These are phyloP conservation scores for Hemicrepidius hirtus DNA, from an alignment of 2,888 invertebrate species.

Conservation along the genomic window DNA sequence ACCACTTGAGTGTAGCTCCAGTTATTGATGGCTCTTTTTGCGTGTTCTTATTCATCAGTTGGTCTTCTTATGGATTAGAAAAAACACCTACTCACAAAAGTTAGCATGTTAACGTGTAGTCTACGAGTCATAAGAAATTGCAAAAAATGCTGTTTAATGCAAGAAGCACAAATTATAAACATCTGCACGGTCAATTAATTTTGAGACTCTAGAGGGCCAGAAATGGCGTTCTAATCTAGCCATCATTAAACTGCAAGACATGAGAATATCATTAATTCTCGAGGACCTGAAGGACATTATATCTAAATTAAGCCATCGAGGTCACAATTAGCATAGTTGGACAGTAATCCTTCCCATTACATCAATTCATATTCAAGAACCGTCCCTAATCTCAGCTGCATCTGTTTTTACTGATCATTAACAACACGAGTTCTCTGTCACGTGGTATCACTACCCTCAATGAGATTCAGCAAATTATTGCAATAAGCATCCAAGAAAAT, in stretches of 20 bases:
- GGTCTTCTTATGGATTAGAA: no score
- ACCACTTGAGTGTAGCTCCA: no score
- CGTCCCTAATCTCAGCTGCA: conserved; percentile 59
- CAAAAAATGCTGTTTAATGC: background rate
- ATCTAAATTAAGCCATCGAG: conserved; percentile 66
- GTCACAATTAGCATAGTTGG: conserved; percentile 66
- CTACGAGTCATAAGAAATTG: background rate
- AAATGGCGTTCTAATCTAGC: conserved; percentile 48
- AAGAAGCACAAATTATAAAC: conserved; percentile 1
- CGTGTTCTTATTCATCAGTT: no score
- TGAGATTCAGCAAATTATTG: conserved; percentile 48
- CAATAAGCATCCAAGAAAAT: conserved; percentile 42
- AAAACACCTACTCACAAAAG: no score
- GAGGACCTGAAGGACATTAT: conserved; percentile 65
- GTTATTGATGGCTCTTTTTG: no score
- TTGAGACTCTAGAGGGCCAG: conserved; percentile 14
- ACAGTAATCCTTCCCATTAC: conserved; percentile 61
- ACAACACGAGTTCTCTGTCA: conserved; percentile 52
- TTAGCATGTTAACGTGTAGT: no score
- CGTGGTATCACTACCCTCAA: conserved; percentile 42
- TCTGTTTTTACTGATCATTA: conserved; percentile 62
- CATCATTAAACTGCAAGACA: conserved; percentile 62
- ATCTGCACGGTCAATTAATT: conserved; percentile 47
- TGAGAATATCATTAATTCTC: conserved; percentile 64
- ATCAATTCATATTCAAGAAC: conserved; percentile 63